Conservation (phyloP, 2,888 invertebrate genomes). For the Augochlorella aurata region DNA sequence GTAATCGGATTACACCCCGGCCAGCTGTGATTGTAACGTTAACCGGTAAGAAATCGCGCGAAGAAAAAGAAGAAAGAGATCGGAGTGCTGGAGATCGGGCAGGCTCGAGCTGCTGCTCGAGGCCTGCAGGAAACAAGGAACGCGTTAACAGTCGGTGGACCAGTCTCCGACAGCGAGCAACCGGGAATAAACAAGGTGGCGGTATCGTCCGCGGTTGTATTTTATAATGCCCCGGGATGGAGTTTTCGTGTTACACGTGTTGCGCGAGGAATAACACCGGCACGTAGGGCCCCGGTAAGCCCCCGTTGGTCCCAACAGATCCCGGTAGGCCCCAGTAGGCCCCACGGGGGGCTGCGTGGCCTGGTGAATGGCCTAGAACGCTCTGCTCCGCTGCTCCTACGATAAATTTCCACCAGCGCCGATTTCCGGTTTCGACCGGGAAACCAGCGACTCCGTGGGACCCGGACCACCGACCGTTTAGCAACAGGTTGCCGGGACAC, state of each 20-base stretch:
- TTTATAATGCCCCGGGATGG: not conserved
- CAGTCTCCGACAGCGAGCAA: not conserved
- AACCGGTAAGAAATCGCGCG: not conserved
- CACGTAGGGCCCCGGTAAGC: not conserved
- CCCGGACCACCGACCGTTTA: slow-evolving; percentile 4
- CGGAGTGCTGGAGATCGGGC: not conserved
- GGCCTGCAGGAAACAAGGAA: not conserved
- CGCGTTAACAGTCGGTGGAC: slow-evolving; percentile 12
- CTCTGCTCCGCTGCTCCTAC: slow-evolving; percentile 49
- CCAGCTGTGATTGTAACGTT: slow-evolving; percentile 7
- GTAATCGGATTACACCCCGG: slow-evolving; percentile 2
- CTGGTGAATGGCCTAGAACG: slow-evolving; percentile 53
- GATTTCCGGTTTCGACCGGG: slow-evolving; percentile 72
- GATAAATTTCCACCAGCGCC: slow-evolving; percentile 68
- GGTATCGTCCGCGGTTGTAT: not conserved
- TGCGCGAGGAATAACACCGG: slow-evolving; percentile 34
- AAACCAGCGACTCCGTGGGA: slow-evolving; percentile 56
- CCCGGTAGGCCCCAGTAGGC: not conserved
- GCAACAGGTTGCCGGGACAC: slow-evolving; percentile 49
- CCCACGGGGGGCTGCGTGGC: not conserved
- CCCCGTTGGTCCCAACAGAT: not conserved
- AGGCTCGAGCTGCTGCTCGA: not conserved
- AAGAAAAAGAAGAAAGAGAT: not conserved
- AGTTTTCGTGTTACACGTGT: slow-evolving; percentile 43
- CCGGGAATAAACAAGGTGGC: not conserved